Base-by-base conservation (phyloP, 2,888 invertebrate genomes). In the Opisthograptis luteolata region DNA sequence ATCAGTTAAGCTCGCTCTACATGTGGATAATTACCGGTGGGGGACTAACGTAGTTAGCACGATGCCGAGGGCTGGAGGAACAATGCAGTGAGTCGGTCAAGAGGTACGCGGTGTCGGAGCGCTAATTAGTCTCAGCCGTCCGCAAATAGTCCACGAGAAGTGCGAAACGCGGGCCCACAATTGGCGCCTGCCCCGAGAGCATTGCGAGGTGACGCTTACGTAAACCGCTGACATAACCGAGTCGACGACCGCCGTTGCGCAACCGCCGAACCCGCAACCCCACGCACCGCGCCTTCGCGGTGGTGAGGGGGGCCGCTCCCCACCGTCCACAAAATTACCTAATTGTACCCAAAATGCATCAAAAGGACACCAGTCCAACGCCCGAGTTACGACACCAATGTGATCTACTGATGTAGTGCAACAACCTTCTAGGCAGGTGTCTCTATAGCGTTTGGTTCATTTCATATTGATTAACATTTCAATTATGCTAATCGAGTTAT, bases 231-330 rank as follows among this genome's bases (percentile, higher is more conserved):
- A 90, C 87, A 90, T 90, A 90, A 90, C 82, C 85, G 79, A 87
- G 89, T 89, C 89, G 88, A 86, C 87, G 89, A 89, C 90, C 89
- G 88, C 66, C 71, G 77, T 90, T 89, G 87, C 87, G 88, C 86
- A 90, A 90, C 79, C 75, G 72, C 78, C 81, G 72, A 84, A 84
- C 86, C 84, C 78, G 79, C 87, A 87, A 87, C 88, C 89, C 89
- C 82, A 82, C 84, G 77, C 81, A 79, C 79, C 72, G 67, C 76
- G 58, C 70, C 68, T 67, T 65, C 70, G 70, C 75, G 80, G 70
- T 76, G 70, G 76, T 71, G 66, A 73, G 68, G 66, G 66, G 66
- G 44, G 65, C 64, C 60, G 67, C 77, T 77, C 77, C 78, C 82
- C 80, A 74, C 81, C 74, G 73, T 59, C 55, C 57, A 68, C 60